Percentiles rank a stretch among this genome's conserved stretches.
Evolutionary conservation across 2,888 invertebrate genomes (phyloP).

Genomic region (Leucophenga montana): DNA sequence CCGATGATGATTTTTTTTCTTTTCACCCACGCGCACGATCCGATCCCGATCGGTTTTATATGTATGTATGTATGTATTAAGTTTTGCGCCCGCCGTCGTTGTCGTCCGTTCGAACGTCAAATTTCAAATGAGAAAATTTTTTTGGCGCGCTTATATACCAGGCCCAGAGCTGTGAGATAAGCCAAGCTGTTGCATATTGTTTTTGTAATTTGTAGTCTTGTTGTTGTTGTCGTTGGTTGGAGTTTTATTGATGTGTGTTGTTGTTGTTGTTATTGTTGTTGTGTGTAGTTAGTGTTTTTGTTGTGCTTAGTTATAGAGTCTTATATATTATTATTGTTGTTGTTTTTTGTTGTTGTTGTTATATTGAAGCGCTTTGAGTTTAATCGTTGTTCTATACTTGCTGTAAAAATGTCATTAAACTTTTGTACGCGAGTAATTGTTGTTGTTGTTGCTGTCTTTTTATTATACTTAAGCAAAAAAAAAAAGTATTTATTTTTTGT

Average conservation of each 20-base stretch:
- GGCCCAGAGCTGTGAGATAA: constrained; percentile 50
- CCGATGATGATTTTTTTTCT: constrained; percentile 18
- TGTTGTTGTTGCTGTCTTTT: not conserved
- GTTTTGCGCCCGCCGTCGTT: constrained; percentile 46
- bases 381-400: constrained; percentile 15
- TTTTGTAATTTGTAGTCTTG: constrained; percentile 42
- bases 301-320: too few species aligned
- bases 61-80: constrained; percentile 37
- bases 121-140: constrained; percentile 70
- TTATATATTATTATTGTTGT: too few species aligned
- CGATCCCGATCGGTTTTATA: constrained; percentile 25
- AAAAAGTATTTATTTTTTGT: not conserved
- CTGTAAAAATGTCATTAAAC: constrained; percentile 11
- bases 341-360: constrained; percentile 5
- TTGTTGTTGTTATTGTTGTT: constrained; percentile 10
- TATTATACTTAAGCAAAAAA: constrained; percentile 11
- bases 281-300: constrained; percentile 5
- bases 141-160: constrained; percentile 67
- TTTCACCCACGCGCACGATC: constrained; percentile 33
- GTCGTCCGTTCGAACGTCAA: constrained; percentile 55
- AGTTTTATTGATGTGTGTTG: constrained; percentile 19
- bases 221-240: constrained; percentile 16
- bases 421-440: constrained; percentile 1
- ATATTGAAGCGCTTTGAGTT: not conserved
- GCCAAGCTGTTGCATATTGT: constrained; percentile 16